Conservation (phyloP, 1,140 invertebrate species). For the Marisa cornuarietis region DNA sequence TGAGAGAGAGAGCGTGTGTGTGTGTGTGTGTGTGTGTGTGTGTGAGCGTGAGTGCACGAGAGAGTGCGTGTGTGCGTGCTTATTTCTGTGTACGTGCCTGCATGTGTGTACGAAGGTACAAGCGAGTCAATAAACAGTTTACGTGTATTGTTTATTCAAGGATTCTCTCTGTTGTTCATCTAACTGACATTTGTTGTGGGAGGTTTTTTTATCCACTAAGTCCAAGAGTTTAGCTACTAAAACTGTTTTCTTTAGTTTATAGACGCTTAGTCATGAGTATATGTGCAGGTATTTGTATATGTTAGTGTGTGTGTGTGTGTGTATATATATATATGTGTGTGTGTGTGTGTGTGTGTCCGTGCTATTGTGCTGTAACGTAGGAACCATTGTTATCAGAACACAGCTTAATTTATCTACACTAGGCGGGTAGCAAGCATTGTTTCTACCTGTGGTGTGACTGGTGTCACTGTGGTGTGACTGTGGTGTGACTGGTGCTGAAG, state of each 20-base stretch:
- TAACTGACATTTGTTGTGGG: too few relatives aligned
- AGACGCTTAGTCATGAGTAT: neutral
- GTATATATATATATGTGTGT: neutral
- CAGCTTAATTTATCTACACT: too few relatives aligned
- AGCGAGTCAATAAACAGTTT: neutral
- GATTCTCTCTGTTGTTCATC: too few relatives aligned
- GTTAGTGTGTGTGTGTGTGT: constrained; percentile 5
- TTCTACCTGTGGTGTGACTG: too few relatives aligned
- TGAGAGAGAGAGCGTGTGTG: neutral
- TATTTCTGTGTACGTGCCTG: neutral
- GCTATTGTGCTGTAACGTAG: neutral
- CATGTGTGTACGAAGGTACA: neutral
- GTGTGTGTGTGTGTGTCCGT: constrained; percentile 11
- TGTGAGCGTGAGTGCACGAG: neutral
- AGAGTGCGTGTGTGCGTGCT: constrained; percentile 18
- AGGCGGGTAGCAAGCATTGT: too few relatives aligned
- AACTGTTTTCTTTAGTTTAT: neutral
- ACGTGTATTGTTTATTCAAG: too few relatives aligned
- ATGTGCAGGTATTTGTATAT: neutral
- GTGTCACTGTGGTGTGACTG: too few relatives aligned
- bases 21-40: constrained; percentile 3
- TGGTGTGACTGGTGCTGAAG: too few relatives aligned
- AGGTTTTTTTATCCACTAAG: too few relatives aligned
- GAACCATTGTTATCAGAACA: too few relatives aligned
- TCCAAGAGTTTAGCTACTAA: too few relatives aligned